phyloP scores from a whole-genome alignment of 2,888 invertebrate genomes.

The Pristionchus arcanus region DNA sequence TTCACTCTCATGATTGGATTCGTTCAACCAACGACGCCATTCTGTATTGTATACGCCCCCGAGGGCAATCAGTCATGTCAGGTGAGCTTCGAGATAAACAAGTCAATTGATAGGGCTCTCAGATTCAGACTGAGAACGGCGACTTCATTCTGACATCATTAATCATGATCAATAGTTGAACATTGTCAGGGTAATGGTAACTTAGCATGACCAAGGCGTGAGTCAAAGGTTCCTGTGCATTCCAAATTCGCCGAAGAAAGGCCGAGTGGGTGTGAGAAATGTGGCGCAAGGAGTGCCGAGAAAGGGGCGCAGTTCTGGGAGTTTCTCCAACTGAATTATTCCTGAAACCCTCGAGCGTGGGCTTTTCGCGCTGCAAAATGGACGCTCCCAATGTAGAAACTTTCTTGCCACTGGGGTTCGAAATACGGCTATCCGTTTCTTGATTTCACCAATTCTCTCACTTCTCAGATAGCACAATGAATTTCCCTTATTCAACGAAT shows the following conservation, averaged over 20 bases:
- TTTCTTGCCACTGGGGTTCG: no score
- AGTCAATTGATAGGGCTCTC: no score
- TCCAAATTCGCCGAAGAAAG: not conserved
- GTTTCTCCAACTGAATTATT: not conserved
- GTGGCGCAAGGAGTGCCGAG: not conserved
- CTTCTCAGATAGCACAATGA: not conserved
- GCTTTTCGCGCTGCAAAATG: not conserved
- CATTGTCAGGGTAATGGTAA: no score
- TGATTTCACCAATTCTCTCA: no score
- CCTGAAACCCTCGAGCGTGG: not conserved
- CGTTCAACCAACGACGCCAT: constrained; percentile 92
- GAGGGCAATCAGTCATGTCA: constrained; percentile 43
- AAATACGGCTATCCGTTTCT: no score
- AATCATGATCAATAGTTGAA: no score
- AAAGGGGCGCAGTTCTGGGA: constrained; percentile 25
- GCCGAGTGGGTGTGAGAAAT: not conserved
- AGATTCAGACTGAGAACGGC: no score
- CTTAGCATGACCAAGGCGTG: no score
- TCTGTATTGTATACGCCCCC: constrained; percentile 68
- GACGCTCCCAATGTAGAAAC: not conserved
- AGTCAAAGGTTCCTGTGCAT: not conserved
- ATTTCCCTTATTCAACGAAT: not conserved
- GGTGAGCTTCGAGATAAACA: no score
- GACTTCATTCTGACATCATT: no score
- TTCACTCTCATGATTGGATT: constrained; percentile 97